Evolutionary conservation across 2,888 invertebrate species (phyloP).

Genomic region (Netelia fuscicornis): DNA sequence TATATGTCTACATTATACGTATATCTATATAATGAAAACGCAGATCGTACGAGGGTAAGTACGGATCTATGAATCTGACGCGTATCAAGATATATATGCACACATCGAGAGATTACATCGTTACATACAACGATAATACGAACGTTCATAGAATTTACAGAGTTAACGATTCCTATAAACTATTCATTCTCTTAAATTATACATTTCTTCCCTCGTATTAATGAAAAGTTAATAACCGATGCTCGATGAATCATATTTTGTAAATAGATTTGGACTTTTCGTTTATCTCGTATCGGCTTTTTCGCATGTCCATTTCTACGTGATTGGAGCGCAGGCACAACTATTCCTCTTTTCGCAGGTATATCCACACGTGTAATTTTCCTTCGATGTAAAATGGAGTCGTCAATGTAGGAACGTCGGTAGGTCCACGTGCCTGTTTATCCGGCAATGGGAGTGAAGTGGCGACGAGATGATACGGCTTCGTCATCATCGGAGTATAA

Average conservation of each 20-base stretch:
- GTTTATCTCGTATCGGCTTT: background rate
- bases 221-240: no score
- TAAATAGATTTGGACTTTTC: background rate
- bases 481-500: background rate
- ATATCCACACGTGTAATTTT: no score
- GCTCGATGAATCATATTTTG: background rate
- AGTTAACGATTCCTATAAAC: no score
- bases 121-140: conserved; percentile 14
- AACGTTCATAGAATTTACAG: no score
- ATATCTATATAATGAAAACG: conserved; percentile 30
- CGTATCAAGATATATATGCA: conserved; percentile 7
- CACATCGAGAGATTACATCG: conserved; percentile 37
- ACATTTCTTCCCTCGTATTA: no score
- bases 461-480: conserved; percentile 75
- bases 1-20: background rate
- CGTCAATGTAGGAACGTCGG: background rate
- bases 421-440: conserved; percentile 9
- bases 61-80: conserved; percentile 50
- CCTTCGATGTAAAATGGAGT: background rate
- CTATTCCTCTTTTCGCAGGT: no score
- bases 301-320: background rate
- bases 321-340: background rate
- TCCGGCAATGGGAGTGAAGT: conserved; percentile 78
- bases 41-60: conserved; percentile 29
- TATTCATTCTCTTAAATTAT: no score